phyloP scores from a whole-genome alignment of 1,140 invertebrate species.

The Stratiolaelaps scimitus region DNA sequence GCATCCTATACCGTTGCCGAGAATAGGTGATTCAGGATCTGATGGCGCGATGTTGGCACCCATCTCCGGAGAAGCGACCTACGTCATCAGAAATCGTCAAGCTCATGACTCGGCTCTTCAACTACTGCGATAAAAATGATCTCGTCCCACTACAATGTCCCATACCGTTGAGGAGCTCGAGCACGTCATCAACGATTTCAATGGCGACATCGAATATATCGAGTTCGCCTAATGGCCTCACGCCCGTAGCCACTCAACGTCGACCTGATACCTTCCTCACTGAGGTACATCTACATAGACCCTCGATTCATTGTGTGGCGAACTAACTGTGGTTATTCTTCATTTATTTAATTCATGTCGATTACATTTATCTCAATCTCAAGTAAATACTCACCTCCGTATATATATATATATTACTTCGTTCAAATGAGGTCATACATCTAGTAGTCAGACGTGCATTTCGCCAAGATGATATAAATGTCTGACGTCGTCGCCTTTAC shows the following conservation, averaged over 20 bases:
- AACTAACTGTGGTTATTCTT: too few species aligned
- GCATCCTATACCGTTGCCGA: too few species aligned
- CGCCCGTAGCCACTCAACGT: background rate
- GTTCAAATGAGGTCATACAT: too few species aligned
- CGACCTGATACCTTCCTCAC: slow-evolving; percentile 1
- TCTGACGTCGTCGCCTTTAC: too few species aligned
- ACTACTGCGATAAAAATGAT: slow-evolving; percentile 1
- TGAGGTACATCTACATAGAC: background rate
- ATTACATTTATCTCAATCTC: too few species aligned
- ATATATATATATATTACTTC: too few species aligned
- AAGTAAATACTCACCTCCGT: too few species aligned
- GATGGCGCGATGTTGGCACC: background rate
- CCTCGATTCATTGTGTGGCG: too few species aligned
- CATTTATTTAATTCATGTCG: too few species aligned
- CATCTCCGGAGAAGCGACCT: background rate
- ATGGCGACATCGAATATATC: background rate
- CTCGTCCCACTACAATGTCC: background rate
- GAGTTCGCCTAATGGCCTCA: background rate
- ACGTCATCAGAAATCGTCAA: background rate
- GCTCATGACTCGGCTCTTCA: slow-evolving; percentile 2
- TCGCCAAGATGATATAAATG: too few species aligned
- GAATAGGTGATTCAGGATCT: background rate
- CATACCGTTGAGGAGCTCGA: slow-evolving; percentile 23
- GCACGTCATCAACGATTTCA: slow-evolving; percentile 1
- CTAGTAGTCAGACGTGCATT: too few species aligned